Percentiles rank a stretch among this genome's conserved stretches.
Conservation (phyloP, 1,140 invertebrate genomes). For the Homarus americanus region DNA sequence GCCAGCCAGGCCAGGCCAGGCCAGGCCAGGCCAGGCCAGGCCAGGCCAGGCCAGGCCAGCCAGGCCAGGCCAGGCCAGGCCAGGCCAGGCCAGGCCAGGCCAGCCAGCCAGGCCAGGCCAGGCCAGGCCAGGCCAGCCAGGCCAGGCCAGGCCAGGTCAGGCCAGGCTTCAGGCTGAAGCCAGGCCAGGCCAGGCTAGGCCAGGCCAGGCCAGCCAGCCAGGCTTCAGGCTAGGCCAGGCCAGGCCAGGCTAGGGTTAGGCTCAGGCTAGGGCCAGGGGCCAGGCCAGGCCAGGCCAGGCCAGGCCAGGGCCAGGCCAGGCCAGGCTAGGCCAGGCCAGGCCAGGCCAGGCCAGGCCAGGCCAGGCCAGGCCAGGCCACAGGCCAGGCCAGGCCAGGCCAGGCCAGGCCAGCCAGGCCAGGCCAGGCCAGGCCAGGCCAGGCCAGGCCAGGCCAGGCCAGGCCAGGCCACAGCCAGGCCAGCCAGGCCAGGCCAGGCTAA, state of each 20-base stretch:
- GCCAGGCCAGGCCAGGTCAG: conserved; percentile 52
- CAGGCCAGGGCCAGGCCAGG: conserved; percentile 41
- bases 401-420: conserved; percentile 41
- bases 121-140: conserved; percentile 20
- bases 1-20: too few relatives aligned
- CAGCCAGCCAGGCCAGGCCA: conserved; percentile 4
- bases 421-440: conserved; percentile 42
- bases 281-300: conserved; percentile 27
- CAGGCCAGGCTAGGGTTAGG: conserved; percentile 65
- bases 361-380: conserved; percentile 25
- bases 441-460: conserved; percentile 42
- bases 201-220: conserved; percentile 59
- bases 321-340: conserved; percentile 33
- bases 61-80: too few relatives aligned
- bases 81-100: conserved; percentile 38
- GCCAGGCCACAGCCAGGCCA: conserved; percentile 2
- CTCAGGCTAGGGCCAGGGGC: conserved; percentile 20
- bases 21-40: conserved; percentile 62
- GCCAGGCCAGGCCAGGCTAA: conserved; percentile 15
- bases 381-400: conserved; percentile 51
- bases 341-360: conserved; percentile 49
- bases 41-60: conserved; percentile 70
- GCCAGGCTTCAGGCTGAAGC: too few relatives aligned
- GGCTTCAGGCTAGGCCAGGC: conserved; percentile 73
- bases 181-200: conserved; percentile 56